Conservation (phyloP, 2,888 invertebrate genomes). For the Sabatieria punctata region DNA sequence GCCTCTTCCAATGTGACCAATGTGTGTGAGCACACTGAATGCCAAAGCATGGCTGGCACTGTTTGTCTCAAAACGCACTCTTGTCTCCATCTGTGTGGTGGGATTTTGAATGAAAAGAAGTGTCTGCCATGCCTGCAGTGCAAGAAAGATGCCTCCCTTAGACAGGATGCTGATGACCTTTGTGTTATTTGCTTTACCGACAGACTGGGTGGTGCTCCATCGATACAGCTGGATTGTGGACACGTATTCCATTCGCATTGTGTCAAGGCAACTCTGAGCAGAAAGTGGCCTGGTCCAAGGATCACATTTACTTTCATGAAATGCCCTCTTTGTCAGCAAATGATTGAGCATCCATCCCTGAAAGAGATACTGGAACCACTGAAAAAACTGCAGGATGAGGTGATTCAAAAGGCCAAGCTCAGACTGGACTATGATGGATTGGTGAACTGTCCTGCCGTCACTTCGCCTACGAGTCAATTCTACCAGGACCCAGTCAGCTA, state of each 20-base stretch:
- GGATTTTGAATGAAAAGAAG: conserved; percentile 54
- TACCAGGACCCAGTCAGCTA: conserved; percentile 63
- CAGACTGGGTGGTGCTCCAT: conserved; percentile 76
- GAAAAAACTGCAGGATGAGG: conserved; percentile 64
- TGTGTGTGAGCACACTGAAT: conserved; percentile 80
- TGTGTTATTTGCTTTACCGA: conserved; percentile 99
- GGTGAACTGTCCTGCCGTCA: conserved; percentile 40
- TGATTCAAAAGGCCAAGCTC: conserved; percentile 80
- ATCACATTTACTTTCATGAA: conserved; percentile 87
- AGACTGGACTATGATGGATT: conserved; percentile 86
- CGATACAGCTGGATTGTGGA: conserved; percentile 60
- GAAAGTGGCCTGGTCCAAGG: conserved; percentile 80
- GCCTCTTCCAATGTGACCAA: conserved; percentile 45
- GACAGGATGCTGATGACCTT: conserved; percentile 96
- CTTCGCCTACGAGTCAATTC: conserved; percentile 51
- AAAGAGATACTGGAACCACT: conserved; percentile 61
- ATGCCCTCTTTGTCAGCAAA: conserved; percentile 48
- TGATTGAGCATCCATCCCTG: conserved; percentile 65
- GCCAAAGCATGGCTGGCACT: conserved; percentile 61
- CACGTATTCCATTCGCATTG: conserved; percentile 92
- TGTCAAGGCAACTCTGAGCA: conserved; percentile 60
- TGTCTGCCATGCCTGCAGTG: conserved; percentile 16
- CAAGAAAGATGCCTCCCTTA: conserved; percentile 38
- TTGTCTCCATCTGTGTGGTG: conserved; percentile 86
- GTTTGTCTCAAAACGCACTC: conserved; percentile 63